Evolutionary conservation across 1,140 invertebrate genomes (phyloP), one percentile per base, ranked within the genome.

Genomic region (Drosophila lacteicornis): DNA sequence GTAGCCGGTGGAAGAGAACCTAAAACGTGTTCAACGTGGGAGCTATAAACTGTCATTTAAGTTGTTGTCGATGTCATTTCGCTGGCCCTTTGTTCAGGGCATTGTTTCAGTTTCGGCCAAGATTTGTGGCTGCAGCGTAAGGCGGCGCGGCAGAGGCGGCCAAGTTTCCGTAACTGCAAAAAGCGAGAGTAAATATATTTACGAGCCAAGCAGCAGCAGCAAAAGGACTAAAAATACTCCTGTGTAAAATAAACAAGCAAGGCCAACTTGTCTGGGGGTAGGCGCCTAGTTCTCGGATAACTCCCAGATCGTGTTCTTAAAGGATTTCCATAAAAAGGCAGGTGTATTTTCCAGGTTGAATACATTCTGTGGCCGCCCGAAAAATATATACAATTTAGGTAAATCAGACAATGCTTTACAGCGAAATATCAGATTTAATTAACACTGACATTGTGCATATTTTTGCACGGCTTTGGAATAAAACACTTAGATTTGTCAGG

Each of bases 31-130:
- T 65, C 84, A 75, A 88, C 84, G 84, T 88, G 84, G 84, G 84
- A 88, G 84, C 84, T 81, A 88, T 88, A 88, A 88, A 88, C 78
- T 88, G 84, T 88, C 84, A 88, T 88, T 88, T 88, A 88, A 90
- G 84, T 88, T 88, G 84, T 88, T 88, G 84, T 90, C 85, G 84
- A 88, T 88, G 80, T 88, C 84, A 87, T 87, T 88, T 69, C 74
- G 55, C 45, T 50, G 63, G 75, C 80, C 49, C 59, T 65, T 61
- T 56, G 63, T 63, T 38, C 45, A 33, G 63, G 57, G 15, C 51
- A 57, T 75, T 76, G 60, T 77, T 84, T 68, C 78, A 80, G 85
- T 70, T 79, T 90, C 33, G 67, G 69, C 46, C 78, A 88, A 85
- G 84, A 88, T 88, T 88, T 88, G 84, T 88, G 69, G 85, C 74